Percentiles rank a stretch among this genome's conserved stretches.
Evolutionary conservation across 1,140 invertebrate species (phyloP).

Genomic region (Drosophila repletoides): DNA sequence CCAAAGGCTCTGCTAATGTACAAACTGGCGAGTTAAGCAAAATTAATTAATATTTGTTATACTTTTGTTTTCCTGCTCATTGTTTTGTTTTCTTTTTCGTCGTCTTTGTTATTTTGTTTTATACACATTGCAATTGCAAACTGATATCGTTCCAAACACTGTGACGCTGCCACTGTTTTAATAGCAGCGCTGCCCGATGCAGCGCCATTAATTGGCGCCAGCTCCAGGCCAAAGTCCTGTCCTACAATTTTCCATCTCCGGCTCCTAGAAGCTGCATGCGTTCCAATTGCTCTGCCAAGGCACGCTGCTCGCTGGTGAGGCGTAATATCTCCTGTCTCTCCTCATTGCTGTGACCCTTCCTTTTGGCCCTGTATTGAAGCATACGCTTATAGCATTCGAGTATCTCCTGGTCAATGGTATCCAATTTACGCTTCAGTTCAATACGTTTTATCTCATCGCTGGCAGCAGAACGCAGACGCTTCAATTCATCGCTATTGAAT

Average conservation of each 20-base stretch:
- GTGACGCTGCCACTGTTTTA: slow-evolving; percentile 35
- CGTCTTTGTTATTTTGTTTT: neutral
- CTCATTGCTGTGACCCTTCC: slow-evolving; percentile 89
- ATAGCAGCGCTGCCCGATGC: slow-evolving; percentile 59
- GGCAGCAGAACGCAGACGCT: slow-evolving; percentile 85
- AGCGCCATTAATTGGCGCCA: slow-evolving; percentile 69
- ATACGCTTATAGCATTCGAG: slow-evolving; percentile 92
- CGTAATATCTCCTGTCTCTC: slow-evolving; percentile 91
- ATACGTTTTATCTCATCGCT: slow-evolving; percentile 87
- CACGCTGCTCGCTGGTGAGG: slow-evolving; percentile 85
- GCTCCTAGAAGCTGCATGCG: slow-evolving; percentile 53
- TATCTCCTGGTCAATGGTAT: slow-evolving; percentile 88
- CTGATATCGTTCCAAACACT: slow-evolving; percentile 32
- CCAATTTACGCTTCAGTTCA: slow-evolving; percentile 87
- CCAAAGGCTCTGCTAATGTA: slow-evolving; percentile 37
- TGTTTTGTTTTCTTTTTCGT: neutral
- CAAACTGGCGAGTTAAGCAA: slow-evolving; percentile 27
- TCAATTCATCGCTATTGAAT: slow-evolving; percentile 88
- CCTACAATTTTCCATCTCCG: slow-evolving; percentile 55
- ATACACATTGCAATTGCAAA: slow-evolving; percentile 49
- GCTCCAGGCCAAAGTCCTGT: slow-evolving; percentile 71
- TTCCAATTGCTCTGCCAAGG: slow-evolving; percentile 84
- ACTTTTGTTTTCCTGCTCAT: neutral
- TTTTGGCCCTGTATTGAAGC: slow-evolving; percentile 89
- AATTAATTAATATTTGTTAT: neutral